These are phyloP conservation scores for Hyla sarda DNA, from an alignment of 2,113 vertebrate species.

Conservation along the genomic window DNA sequence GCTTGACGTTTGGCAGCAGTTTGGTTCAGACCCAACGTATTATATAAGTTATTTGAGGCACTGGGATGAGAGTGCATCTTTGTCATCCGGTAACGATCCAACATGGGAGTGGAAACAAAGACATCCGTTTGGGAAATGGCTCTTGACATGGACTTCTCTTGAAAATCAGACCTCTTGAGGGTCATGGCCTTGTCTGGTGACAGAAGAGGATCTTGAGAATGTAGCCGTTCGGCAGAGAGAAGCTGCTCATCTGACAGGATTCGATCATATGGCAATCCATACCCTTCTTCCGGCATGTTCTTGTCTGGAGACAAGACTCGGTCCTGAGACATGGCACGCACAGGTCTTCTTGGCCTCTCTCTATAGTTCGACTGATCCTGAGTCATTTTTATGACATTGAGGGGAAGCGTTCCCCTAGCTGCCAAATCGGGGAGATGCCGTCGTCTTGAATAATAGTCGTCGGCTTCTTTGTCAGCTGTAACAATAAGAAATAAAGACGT, in stretches of 20 bases:
- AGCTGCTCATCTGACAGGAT: constrained; percentile 94
- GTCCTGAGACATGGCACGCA: constrained; percentile 98
- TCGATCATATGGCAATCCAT: constrained; percentile 84
- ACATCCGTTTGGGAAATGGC: constrained; percentile 96
- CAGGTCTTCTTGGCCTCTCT: constrained; percentile 88
- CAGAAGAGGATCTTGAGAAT: constrained; percentile 95
- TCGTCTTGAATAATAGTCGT: constrained; percentile 94
- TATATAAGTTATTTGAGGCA: constrained; percentile 95
- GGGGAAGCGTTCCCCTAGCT: constrained; percentile 90
- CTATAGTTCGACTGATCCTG: constrained; percentile 86
- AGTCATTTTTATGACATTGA: constrained; percentile 93
- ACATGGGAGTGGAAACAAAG: constrained; percentile 91
- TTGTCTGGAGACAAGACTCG: constrained; percentile 88
- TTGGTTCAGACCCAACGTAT: constrained; percentile 90
- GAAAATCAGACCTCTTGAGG: constrained; percentile 83
- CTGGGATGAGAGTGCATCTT: constrained; percentile 99
- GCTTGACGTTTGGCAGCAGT: constrained; percentile 93
- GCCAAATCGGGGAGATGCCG: constrained; percentile 94
- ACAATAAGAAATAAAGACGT: constrained; percentile 54
- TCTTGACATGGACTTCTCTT: constrained; percentile 87
- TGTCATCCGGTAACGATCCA: constrained; percentile 98
- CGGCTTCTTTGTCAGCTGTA: constrained; percentile 94
- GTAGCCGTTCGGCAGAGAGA: constrained; percentile 90
- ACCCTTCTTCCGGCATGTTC: constrained; percentile 78
- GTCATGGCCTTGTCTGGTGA: constrained; percentile 88